Evolutionary conservation across 2,888 invertebrate genomes (phyloP).

Genomic region (Pristionchus mayeri): DNA sequence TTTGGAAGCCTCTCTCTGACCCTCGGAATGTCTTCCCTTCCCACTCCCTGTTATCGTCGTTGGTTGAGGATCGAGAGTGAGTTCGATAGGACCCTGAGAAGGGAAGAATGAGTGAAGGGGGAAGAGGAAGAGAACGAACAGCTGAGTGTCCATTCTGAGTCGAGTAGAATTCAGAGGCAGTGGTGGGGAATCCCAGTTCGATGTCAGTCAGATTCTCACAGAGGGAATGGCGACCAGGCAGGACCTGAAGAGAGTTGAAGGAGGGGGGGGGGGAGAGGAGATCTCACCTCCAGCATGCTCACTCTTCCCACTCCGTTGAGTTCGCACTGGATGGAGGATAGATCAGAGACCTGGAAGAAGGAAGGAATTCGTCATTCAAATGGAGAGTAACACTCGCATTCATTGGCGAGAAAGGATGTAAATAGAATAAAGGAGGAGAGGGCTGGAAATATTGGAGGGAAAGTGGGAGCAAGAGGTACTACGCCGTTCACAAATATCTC

Average conservation of each 20-base stretch:
- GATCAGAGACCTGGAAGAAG: slow-evolving; percentile 24
- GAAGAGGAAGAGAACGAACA: neutral
- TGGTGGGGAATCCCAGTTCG: slow-evolving; percentile 2
- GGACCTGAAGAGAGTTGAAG: slow-evolving; percentile 14
- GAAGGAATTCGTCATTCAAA: neutral
- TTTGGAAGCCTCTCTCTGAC: neutral
- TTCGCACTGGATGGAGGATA: slow-evolving; percentile 24
- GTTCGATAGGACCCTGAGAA: neutral
- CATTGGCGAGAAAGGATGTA: neutral
- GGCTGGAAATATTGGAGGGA: neutral
- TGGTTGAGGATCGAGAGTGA: neutral
- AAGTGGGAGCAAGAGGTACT: neutral
- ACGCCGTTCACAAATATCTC: neutral
- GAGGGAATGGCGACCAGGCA: slow-evolving; percentile 43
- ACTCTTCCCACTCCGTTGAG: slow-evolving; percentile 13
- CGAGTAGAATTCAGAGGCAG: neutral
- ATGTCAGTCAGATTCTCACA: slow-evolving; percentile 37
- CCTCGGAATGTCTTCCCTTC: neutral
- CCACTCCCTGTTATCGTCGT: slow-evolving; percentile 15
- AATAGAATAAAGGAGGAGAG: neutral
- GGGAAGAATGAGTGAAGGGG: neutral
- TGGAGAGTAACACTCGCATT: neutral
- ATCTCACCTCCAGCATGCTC: slow-evolving; percentile 35
- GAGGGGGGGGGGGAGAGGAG: neutral
- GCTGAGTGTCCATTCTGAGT: neutral